Evolutionary conservation across 2,797 vertebrate species (phyloP).

Genomic region (Malacoraja senta): DNA sequence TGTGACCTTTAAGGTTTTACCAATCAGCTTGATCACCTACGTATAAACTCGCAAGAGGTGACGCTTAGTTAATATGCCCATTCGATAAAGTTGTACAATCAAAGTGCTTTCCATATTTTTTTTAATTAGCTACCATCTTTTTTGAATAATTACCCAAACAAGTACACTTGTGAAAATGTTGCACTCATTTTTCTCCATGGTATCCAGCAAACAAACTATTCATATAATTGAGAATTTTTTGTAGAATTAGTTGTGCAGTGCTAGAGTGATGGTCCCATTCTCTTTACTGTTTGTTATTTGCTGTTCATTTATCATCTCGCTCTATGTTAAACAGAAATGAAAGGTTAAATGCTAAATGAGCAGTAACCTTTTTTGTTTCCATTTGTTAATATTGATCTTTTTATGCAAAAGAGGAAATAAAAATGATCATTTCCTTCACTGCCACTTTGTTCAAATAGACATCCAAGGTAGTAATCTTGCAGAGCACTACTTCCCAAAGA

Average conservation of each 20-base stretch:
- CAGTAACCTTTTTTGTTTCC: too few species aligned
- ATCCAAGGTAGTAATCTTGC: too few species aligned
- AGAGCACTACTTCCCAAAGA: too few species aligned
- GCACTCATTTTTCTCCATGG: not conserved
- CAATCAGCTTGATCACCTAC: not conserved
- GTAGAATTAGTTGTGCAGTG: not conserved
- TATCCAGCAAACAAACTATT: not conserved
- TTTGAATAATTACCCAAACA: not conserved
- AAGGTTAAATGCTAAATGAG: too few species aligned
- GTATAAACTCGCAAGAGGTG: not conserved
- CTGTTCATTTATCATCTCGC: not conserved
- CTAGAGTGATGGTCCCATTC: not conserved
- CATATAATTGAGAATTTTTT: not conserved
- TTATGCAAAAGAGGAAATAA: too few species aligned
- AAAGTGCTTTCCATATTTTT: not conserved
- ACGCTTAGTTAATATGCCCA: not conserved
- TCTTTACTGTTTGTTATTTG: not conserved
- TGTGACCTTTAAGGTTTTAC: not conserved
- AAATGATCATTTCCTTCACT: too few species aligned
- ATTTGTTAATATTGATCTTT: too few species aligned
- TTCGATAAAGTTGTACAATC: not conserved
- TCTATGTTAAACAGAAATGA: too few species aligned
- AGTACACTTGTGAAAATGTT: not conserved
- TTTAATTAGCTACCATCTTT: not conserved
- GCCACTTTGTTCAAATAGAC: too few species aligned